phyloP scores from a whole-genome alignment of 2,113 vertebrate species.

The Dipodomys merriami region DNA sequence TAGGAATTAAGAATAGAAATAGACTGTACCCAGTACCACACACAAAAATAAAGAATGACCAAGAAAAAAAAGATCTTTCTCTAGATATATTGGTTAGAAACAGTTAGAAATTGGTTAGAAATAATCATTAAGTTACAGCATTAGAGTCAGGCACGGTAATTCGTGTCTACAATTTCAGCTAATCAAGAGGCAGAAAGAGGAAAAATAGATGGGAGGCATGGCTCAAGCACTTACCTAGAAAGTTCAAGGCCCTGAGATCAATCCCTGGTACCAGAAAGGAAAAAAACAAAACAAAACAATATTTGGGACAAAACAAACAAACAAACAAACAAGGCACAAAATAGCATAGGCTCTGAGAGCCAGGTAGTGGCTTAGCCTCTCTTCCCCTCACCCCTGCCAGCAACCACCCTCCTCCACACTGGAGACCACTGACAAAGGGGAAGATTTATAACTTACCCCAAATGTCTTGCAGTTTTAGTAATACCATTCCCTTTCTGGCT shows the following conservation, averaged over 20 bases:
- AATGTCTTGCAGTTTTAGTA: background rate
- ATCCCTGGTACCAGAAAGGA: too few species aligned
- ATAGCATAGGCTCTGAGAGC: background rate
- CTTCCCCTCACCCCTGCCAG: background rate
- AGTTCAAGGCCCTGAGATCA: too few species aligned
- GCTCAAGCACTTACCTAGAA: too few species aligned
- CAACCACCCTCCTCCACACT: background rate
- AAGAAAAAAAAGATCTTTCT: background rate
- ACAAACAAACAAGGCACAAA: too few species aligned
- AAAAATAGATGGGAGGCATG: too few species aligned
- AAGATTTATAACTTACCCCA: background rate
- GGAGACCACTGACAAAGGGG: background rate
- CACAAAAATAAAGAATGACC: background rate
- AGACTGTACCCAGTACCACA: background rate
- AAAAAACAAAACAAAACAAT: too few species aligned
- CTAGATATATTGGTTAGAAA: background rate
- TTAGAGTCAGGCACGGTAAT: background rate
- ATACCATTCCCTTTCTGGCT: background rate
- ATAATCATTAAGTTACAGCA: background rate
- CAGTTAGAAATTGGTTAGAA: background rate
- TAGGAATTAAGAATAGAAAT: constrained; percentile 24
- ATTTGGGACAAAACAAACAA: too few species aligned
- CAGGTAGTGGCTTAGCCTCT: background rate
- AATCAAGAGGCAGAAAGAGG: too few species aligned
- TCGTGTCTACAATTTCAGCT: too few species aligned